Percentiles rank a stretch among this genome's conserved stretches.
Conservation (phyloP, 2,888 invertebrate genomes). For the Pyrrhia umbra region DNA sequence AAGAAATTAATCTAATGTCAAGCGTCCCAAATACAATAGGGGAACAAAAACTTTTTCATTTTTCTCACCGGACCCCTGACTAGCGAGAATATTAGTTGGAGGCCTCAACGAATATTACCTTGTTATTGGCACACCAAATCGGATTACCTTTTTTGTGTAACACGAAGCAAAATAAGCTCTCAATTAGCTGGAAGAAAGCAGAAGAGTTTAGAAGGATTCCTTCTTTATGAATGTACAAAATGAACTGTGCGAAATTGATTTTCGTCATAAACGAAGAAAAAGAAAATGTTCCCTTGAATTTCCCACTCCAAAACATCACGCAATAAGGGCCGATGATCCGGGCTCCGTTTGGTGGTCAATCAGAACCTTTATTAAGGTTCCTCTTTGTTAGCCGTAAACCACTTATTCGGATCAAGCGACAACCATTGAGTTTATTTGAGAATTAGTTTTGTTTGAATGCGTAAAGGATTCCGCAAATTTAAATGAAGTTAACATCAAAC, state of each 20-base stretch:
- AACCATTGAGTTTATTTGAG: conserved; percentile 43
- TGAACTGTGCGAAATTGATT: background rate
- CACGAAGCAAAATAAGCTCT: background rate
- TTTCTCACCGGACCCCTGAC: conserved; percentile 57
- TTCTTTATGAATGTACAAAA: background rate
- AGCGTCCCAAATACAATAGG: conserved; percentile 71
- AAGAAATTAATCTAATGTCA: conserved; percentile 75
- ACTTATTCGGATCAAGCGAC: conserved; percentile 54
- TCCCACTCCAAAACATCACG: conserved; percentile 21
- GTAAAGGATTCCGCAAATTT: conserved; percentile 8
- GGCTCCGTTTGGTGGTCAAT: conserved; percentile 51
- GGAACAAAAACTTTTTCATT: conserved; percentile 69
- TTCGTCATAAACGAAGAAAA: background rate
- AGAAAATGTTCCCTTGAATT: conserved; percentile 13
- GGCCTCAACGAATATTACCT: conserved; percentile 49
- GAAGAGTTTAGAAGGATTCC: background rate
- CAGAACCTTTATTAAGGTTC: conserved; percentile 48
- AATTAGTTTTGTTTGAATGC: conserved; percentile 41
- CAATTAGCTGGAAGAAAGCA: background rate
- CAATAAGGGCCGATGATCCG: conserved; percentile 44
- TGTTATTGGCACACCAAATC: conserved; percentile 32
- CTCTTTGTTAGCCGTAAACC: conserved; percentile 51
- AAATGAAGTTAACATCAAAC: conserved; percentile 3
- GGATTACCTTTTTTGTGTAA: conserved; percentile 17
- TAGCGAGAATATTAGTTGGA: conserved; percentile 49